Evolutionary conservation across 2,113 vertebrate species (phyloP).

Genomic region (Tachuris rubrigastra): DNA sequence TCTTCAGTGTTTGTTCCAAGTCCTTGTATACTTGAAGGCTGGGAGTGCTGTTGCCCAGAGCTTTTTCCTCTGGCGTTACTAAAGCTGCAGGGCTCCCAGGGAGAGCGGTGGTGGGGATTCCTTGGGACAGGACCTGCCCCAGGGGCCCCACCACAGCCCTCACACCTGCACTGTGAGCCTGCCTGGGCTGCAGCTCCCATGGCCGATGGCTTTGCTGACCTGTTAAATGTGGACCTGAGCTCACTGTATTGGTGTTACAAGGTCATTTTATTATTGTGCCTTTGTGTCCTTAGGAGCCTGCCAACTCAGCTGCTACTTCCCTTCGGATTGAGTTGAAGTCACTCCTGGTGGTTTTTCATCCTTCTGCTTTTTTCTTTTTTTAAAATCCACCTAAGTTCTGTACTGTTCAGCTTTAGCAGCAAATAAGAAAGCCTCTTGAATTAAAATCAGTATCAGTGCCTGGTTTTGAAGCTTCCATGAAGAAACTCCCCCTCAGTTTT

Average conservation of each 20-base stretch:
- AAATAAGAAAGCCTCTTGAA: background rate
- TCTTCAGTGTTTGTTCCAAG: background rate
- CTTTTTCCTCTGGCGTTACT: background rate
- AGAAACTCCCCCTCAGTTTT: background rate
- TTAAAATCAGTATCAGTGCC: background rate
- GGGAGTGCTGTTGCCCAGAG: background rate
- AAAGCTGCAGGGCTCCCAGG: background rate
- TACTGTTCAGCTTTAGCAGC: background rate
- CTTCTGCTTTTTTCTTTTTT: background rate
- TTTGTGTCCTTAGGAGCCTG: background rate
- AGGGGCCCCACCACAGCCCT: background rate
- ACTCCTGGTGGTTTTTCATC: background rate
- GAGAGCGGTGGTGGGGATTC: rapidly evolving
- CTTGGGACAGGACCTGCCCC: too few species aligned
- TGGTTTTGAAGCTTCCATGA: background rate
- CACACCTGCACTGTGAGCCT: rapidly evolving
- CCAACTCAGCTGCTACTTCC: background rate
- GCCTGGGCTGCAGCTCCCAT: background rate
- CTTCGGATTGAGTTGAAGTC: background rate
- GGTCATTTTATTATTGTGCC: background rate
- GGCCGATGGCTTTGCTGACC: background rate
- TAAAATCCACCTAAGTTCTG: background rate
- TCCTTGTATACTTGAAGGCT: background rate
- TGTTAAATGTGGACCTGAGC: rapidly evolving
- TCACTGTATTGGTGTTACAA: background rate